Evolutionary conservation across 2,888 invertebrate genomes (phyloP), one percentile per base, ranked within the genome.

Genomic region (Nipponacmea schrenckii): DNA sequence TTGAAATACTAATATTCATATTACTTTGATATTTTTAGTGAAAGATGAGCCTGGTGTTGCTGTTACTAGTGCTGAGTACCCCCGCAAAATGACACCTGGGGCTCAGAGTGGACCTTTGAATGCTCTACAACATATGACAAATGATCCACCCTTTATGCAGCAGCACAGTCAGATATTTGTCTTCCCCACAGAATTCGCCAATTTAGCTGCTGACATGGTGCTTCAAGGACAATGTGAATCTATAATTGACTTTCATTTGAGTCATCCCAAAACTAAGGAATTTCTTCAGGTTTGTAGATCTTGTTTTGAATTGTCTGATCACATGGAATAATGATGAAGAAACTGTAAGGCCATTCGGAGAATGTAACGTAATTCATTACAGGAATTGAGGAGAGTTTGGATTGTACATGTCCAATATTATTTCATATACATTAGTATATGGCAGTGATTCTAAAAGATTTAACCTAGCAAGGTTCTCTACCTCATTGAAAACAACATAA

Each of bases 91-190:
- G 46, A 70, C 78, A 20, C 65, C 73, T 45, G 45, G 71, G 45
- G 67, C 68, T 48, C 64, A 62, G 56, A 45, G 56, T 69, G 69
- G 69, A 45, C 62, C 65, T 56, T 62, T 70, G 24, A 20, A 69
- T 68, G 63, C 72, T 63, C 48, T 62, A 24, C 76, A 44, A 62
- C 69, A 68, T 15, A 69, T 71, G 45, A 68, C 72, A 14, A 80
- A 75, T 44, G 83, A 85, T 46, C 79, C 79, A 24, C 83, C 79
- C 31, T 82, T 85, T 73, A 77, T 82, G 76, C 96, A 96, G 91
- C 97, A 98, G 90, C 97, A 97, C 90, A 97, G 96, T 90, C 97
- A 97, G 90, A 96, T 98, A 89, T 98, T 97, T 92, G 97, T 98
- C 81, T 98, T 98, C 91, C 96, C 96, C 27, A 97, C 98, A 12